These are phyloP conservation scores for Lobophora halterata DNA, from an alignment of 2,888 invertebrate genomes.

Conservation along the genomic window DNA sequence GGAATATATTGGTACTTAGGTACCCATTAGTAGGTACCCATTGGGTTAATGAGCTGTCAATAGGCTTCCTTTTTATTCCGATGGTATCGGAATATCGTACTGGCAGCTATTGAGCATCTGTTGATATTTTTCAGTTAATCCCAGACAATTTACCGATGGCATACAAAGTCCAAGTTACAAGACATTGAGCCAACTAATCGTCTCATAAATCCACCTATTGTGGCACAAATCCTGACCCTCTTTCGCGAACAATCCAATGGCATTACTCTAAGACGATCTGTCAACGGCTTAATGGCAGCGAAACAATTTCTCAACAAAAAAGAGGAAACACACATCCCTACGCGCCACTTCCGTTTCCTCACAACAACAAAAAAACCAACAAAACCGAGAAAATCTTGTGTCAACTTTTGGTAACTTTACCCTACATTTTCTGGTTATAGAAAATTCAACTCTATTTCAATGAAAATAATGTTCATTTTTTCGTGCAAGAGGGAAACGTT, in stretches of 20 bases:
- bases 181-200: constrained; percentile 28
- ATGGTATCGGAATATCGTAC: too few relatives aligned
- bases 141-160: too few relatives aligned
- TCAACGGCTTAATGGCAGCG: constrained; percentile 79
- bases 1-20: too few relatives aligned
- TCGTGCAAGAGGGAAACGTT: constrained; percentile 15
- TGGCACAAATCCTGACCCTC: constrained; percentile 53
- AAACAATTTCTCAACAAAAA: constrained; percentile 80
- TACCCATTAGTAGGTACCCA: too few relatives aligned
- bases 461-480: constrained; percentile 19
- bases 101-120: too few relatives aligned
- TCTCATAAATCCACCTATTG: constrained; percentile 49
- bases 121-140: too few relatives aligned
- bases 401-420: constrained; percentile 52
- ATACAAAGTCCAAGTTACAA: constrained; percentile 6
- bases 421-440: constrained; percentile 34
- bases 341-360: constrained; percentile 70
- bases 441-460: constrained; percentile 23
- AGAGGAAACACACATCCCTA: constrained; percentile 76
- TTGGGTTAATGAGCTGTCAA: too few relatives aligned
- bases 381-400: constrained; percentile 66
- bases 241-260: constrained; percentile 62
- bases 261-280: constrained; percentile 76
- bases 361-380: constrained; percentile 70
- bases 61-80: too few relatives aligned